Percentiles rank a stretch among this genome's conserved stretches.
Evolutionary conservation across 1,140 invertebrate genomes (phyloP).

Genomic region (Conus ventricosus): DNA sequence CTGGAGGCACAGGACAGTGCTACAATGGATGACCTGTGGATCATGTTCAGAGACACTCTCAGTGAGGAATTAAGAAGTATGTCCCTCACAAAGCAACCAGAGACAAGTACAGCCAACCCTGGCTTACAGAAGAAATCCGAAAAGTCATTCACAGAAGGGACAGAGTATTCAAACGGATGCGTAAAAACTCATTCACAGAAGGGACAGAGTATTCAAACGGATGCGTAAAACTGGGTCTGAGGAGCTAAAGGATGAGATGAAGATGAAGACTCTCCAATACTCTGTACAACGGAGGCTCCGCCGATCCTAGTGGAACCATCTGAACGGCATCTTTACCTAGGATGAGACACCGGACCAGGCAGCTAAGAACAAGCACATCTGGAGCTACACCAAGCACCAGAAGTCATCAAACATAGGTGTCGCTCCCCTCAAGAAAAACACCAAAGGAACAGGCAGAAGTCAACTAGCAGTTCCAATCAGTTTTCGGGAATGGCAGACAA

Average conservation of each 20-base stretch:
- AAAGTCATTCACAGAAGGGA: not conserved
- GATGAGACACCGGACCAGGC: not conserved
- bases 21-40: not conserved
- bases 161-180: not conserved
- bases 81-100: not conserved
- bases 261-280: not conserved
- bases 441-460: not conserved
- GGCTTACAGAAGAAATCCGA: not conserved
- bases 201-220: not conserved
- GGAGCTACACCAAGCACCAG: constrained; percentile 6
- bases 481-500: not conserved
- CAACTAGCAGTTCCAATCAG: constrained; percentile 7
- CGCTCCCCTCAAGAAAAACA: no score
- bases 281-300: not conserved
- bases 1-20: not conserved
- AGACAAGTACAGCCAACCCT: not conserved
- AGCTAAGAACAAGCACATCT: not conserved
- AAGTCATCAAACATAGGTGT: not conserved
- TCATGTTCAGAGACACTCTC: not conserved
- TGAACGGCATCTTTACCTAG: not conserved
- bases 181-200: not conserved
- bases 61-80: not conserved
- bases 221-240: not conserved
- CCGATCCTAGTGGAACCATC: not conserved
- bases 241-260: not conserved